Conservation (phyloP, 2,113 vertebrate genomes). For the Chionomys nivalis region DNA sequence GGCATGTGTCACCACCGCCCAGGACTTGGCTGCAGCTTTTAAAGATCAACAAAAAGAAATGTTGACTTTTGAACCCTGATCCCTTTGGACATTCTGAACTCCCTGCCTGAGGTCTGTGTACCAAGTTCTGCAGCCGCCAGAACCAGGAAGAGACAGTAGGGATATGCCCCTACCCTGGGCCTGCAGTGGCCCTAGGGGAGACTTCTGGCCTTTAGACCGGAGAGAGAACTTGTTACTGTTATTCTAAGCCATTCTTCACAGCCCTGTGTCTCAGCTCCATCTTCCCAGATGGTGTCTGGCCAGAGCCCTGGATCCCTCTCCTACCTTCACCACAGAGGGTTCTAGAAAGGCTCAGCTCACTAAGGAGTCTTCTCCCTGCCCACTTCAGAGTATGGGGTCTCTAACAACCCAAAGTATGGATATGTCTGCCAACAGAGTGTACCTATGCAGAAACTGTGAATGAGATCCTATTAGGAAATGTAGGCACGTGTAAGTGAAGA, state of each 20-base stretch:
- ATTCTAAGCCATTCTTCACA: not conserved
- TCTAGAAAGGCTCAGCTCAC: not conserved
- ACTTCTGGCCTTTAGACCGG: not conserved
- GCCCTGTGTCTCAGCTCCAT: not conserved
- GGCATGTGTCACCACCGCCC: not conserved
- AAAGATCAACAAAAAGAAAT: not conserved
- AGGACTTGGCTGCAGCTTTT: not conserved
- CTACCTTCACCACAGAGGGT: not conserved
- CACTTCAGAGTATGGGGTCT: too few relatives aligned
- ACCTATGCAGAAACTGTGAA: not conserved
- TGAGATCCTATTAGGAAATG: not conserved
- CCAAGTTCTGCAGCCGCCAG: not conserved
- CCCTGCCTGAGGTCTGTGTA: not conserved
- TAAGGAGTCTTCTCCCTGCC: not conserved
- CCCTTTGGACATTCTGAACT: not conserved
- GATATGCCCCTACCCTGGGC: too few relatives aligned
- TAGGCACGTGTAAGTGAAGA: not conserved
- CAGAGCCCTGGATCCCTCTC: not conserved
- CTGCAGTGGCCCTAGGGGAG: not conserved
- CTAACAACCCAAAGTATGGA: not conserved
- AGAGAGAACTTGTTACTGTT: not conserved
- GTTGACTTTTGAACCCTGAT: not conserved
- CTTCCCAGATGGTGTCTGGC: not conserved
- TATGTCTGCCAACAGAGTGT: not conserved
- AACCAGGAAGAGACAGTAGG: not conserved